Evolutionary conservation across 2,888 invertebrate genomes (phyloP).

Genomic region (Phoenoteleia sp.): DNA sequence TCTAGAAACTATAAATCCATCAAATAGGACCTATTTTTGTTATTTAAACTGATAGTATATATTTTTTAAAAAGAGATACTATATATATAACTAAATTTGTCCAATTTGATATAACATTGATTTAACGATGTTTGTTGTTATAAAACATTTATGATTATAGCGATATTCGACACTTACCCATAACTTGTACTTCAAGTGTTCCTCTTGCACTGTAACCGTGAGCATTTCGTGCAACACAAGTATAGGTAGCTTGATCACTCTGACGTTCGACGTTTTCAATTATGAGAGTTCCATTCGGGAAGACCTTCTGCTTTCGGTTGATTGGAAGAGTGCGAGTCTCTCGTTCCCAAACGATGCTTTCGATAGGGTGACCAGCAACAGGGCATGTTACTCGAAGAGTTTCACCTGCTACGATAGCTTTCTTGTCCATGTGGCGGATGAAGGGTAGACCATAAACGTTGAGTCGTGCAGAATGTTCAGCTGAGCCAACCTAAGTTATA

Average conservation of each 20-base stretch:
- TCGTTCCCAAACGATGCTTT: conserved; percentile 98
- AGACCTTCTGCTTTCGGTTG: conserved; percentile 97
- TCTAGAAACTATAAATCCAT: too few relatives aligned
- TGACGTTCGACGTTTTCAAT: conserved; percentile 97
- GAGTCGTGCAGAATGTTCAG: conserved; percentile 94
- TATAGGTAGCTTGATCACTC: conserved; percentile 97
- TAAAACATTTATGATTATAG: background rate
- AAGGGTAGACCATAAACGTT: conserved; percentile 97
- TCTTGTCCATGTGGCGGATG: conserved; percentile 97
- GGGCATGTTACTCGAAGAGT: conserved; percentile 96
- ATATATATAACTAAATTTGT: too few relatives aligned
- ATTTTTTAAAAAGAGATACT: background rate
- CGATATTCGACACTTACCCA: conserved; percentile 95
- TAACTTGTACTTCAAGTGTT: conserved; percentile 97
- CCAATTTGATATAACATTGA: too few relatives aligned
- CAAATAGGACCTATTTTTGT: too few relatives aligned
- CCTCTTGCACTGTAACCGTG: conserved; percentile 96
- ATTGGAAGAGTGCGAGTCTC: conserved; percentile 95
- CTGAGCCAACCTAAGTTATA: conserved; percentile 91
- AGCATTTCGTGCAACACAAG: conserved; percentile 96
- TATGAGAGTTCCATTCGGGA: conserved; percentile 96
- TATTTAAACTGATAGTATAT: too few relatives aligned
- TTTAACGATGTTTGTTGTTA: background rate
- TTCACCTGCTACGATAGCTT: conserved; percentile 97
- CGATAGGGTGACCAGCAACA: conserved; percentile 98